Percentiles rank a stretch among this genome's conserved stretches.
phyloP scores from a whole-genome alignment of 2,797 vertebrate species.

The Acipenser transmontanus region DNA sequence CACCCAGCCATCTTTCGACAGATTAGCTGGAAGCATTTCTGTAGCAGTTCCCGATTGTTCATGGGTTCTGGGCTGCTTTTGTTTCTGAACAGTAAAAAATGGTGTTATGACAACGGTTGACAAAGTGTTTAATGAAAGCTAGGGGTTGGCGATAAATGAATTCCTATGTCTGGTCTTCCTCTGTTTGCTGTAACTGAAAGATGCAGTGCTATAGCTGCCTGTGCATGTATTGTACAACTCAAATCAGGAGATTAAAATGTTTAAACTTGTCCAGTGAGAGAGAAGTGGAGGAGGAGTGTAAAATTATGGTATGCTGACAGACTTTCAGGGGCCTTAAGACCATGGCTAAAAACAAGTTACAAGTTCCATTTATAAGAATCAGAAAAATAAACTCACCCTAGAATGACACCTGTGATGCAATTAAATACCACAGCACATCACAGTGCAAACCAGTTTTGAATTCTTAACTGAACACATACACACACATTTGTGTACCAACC shows the following conservation, averaged over 20 bases:
- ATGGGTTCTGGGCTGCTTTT: slow-evolving; percentile 53
- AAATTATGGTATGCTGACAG: no score
- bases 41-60: slow-evolving; percentile 59
- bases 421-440: no score
- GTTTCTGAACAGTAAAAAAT: slow-evolving; percentile 54
- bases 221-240: neutral
- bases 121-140: slow-evolving; percentile 58
- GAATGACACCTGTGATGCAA: no score
- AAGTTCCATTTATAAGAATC: no score
- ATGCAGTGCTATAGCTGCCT: slow-evolving; percentile 13
- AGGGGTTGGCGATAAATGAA: slow-evolving; percentile 39
- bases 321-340: no score
- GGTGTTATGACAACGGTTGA: slow-evolving; percentile 59
- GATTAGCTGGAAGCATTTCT: slow-evolving; percentile 71
- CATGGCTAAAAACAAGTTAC: no score
- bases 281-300: no score
- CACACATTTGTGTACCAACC: no score
- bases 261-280: neutral
- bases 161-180: slow-evolving; percentile 38
- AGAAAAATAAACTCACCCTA: no score
- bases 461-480: no score
- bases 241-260: neutral
- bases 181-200: slow-evolving; percentile 40
- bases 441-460: no score
- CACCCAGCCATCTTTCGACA: slow-evolving; percentile 62